Base-by-base conservation (phyloP, 2,888 invertebrate genomes). In the Drosophila nigricruria region DNA sequence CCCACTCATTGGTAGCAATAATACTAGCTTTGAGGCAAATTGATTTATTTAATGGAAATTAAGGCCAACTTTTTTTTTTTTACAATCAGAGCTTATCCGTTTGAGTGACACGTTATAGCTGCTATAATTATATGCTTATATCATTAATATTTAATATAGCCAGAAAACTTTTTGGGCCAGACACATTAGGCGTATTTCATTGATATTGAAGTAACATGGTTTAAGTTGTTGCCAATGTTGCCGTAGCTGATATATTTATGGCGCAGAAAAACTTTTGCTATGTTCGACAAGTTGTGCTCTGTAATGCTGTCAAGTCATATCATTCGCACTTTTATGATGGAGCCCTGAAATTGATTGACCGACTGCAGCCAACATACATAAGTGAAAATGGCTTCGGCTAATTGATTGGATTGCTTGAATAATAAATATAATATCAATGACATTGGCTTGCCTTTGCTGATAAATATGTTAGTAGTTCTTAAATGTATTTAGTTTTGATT, bases 101-200 rank as follows among this genome's bases (percentile, higher is more conserved):
- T 49, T 27, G 43, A 62, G 34, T 53, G 61, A 5, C 36, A 25
- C 53, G 78, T 68, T 77, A 69, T 67, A 54, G 50, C 53, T 23
- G 45, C 43, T 30, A 56, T 66, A 65, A 77, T 69, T 50, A 47
- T 54, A 27, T 38, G 67, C 52, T 52, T 54, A 32, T 38, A 56
- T 34, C 43, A 73, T 89, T 77, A 82, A 84, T 82, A 79, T 57
- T 72, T 79, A 72, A 88, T 82, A 67, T 61, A 32, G 45, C 57
- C 43, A 65, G 20, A 70, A 82, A 85, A 78, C 65, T 74, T 73
- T 56, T 40, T 10, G 6, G 10, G 49, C 58, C 65, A 63, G 57
- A 54, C 58, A 66, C 63, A 64, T 63, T 76, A 79, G 72, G 72
- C 59, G 76, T 57, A 45, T 77, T 87, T 87, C 57, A 79, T 77